Conservation (phyloP, 2,888 invertebrate species). For the Eretmocerus hayati region DNA sequence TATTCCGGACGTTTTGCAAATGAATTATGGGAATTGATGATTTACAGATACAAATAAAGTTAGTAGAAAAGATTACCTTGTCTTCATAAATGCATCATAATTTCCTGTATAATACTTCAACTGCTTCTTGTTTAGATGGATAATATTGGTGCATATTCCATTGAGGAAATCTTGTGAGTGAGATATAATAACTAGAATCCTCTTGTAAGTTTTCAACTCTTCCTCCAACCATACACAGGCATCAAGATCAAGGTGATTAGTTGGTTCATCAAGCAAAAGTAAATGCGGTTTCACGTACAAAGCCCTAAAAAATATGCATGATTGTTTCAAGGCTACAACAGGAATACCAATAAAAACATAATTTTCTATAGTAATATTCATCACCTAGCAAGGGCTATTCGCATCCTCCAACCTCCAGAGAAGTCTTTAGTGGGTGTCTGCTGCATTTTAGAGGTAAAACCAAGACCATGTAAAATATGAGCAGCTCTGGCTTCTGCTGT, state of each 20-base stretch:
- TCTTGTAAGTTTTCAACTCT: conserved; percentile 91
- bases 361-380: not conserved
- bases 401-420: conserved; percentile 97
- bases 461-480: conserved; percentile 91
- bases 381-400: conserved; percentile 82
- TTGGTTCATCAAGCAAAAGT: conserved; percentile 93
- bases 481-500: conserved; percentile 93
- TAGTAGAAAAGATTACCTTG: conserved; percentile 45
- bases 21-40: too few species aligned
- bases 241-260: conserved; percentile 97
- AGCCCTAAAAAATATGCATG: conserved; percentile 53
- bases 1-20: too few species aligned
- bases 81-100: conserved; percentile 94
- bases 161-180: conserved; percentile 99
- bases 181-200: conserved; percentile 94
- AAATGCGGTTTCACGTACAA: conserved; percentile 97
- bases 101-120: conserved; percentile 94
- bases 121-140: conserved; percentile 88
- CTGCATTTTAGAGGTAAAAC: conserved; percentile 86
- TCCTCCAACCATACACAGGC: conserved; percentile 99
- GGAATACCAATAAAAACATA: conserved; percentile 30
- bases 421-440: conserved; percentile 79
- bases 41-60: not conserved
- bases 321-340: conserved; percentile 28
- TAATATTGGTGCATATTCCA: conserved; percentile 93